Base-by-base conservation (phyloP, 2,888 invertebrate species). In the Lagria hirta region DNA sequence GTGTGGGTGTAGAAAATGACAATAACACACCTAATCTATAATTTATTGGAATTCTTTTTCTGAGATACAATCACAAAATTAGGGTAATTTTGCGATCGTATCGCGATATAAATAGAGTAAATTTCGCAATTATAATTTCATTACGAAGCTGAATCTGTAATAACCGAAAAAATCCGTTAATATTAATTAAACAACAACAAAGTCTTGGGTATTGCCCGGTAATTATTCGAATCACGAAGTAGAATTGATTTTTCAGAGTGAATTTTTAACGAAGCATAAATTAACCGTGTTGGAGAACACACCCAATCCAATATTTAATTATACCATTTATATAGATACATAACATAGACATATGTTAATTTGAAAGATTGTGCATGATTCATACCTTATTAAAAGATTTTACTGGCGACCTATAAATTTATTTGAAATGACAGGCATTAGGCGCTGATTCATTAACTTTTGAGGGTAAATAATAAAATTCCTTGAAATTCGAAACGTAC, bases 401-500 rank as follows among this genome's bases (percentile, higher is more conserved):
- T 37, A 34, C 21, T 29, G 43, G 23, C 8, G 29, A 37, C 12
- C 27, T 11, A 24, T 35, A 41, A 46, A 46, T 33, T 41, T 29
- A 22, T 30, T 22, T 1, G 14, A 16, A 23, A 30, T 22, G 40
- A 40, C 32, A 17, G 29, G 16, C 17, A 27, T 18, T 36, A 20
- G 17, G 7, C n/a, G 4, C 17, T 30, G 20, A 32, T 22, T 40
- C 11, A 10, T 1, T 4, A 26, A 35, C 12, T 35, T 26, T 15
- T 7, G 16, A 12, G 8, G 8, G 8, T 24, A 7, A 24, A 12
- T 7, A 13, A 28, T 12, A 12, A 13, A 28, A 3, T 18, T 18
- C 18, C 5, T 6, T 18, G 18, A 18, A 43, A 43, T 6, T 5
- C 4, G 8, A 6, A 35, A 58, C 58, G 37, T 59, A 59, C 59